Conservation (phyloP, 1,140 invertebrate genomes). For the Eumeta japonica region DNA sequence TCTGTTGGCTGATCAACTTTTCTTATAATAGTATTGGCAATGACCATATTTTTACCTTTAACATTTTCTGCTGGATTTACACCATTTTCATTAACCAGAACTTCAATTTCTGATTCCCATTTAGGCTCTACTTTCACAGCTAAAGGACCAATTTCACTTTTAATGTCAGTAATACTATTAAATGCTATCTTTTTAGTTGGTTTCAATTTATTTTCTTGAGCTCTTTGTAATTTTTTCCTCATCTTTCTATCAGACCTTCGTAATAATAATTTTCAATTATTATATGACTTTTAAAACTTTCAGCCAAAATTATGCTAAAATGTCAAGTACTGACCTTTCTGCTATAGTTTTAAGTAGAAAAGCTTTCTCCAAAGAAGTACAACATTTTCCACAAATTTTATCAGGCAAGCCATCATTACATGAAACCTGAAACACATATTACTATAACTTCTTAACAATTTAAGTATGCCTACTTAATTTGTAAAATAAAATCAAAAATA, state of each 20-base stretch:
- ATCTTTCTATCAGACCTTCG: constrained; percentile 36
- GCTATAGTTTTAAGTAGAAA: constrained; percentile 46
- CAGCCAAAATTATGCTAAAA: too few relatives aligned
- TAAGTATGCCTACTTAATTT: too few relatives aligned
- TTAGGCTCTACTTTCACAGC: constrained; percentile 38
- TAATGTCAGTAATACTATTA: constrained; percentile 47
- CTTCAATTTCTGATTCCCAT: constrained; percentile 48
- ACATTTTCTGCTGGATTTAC: constrained; percentile 22
- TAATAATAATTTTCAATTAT: too few relatives aligned
- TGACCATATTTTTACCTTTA: constrained; percentile 40
- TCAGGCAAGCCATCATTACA: constrained; percentile 47
- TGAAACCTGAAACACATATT: constrained; percentile 25
- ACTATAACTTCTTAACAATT: constrained; percentile 2
- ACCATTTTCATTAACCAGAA: constrained; percentile 11
- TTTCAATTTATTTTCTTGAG: constrained; percentile 18
- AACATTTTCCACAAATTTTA: constrained; percentile 46
- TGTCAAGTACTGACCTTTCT: constrained; percentile 30
- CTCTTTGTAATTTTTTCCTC: constrained; percentile 27
- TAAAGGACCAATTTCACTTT: constrained; percentile 46
- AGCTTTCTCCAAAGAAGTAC: constrained; percentile 40
- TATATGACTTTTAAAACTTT: too few relatives aligned
- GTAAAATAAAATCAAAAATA: too few relatives aligned
- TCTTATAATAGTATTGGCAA: constrained; percentile 46
- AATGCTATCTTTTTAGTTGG: constrained; percentile 49
- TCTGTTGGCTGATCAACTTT: constrained; percentile 44